Evolutionary conservation across 2,113 vertebrate genomes (phyloP), one percentile per base, ranked within the genome.

Genomic region (Dasyprocta punctata): DNA sequence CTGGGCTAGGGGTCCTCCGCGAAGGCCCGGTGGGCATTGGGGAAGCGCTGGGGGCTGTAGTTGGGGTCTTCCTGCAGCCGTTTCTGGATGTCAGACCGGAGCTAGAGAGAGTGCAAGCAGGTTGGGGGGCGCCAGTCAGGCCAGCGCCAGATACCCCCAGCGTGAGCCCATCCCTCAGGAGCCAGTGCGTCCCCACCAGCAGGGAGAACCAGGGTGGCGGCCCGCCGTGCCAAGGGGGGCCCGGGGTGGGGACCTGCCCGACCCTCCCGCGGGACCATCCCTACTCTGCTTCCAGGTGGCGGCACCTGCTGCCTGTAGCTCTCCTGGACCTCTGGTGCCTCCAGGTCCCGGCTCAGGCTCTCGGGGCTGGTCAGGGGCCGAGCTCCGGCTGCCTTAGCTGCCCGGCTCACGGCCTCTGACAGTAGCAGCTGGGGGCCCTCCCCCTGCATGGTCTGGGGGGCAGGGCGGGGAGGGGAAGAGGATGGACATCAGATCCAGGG

Each of bases 331-430:
- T 99, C 99, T 83, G 98, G 97, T 60, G 98, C 98, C 75, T 99
- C 99, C 93, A 99, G 99, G 65, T 99, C 99, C 30, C 98, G 98
- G 98, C 98, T 99, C 88, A 99, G 98, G 94, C 98, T 99, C 96
- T 99, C 99, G 3, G 98, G 83, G 83, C 99, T 98, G 9, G 99
- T 99, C 96, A 99, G 97, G 83, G 99, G 99, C 95, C 98, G 98
- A 92, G 98, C 99, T 11, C 99, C 99, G 0, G 98, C 99, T 20
- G 98, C 98, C 97, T 98, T 99, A 91, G 99, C 99, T 14, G 99
- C 99, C 94, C 99, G 99, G 95, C 97, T 99, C 97, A 99, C 99
- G 0, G 99, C 99, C 56, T 99, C 99, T 3, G 99, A 99, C 80
- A 99, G 99, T 10, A 99, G 99, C 95, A 99, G 98, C 97, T 99